Evolutionary conservation across 1,140 invertebrate species (phyloP), one percentile per base, ranked within the genome.

Genomic region (Carposina sasakii): DNA sequence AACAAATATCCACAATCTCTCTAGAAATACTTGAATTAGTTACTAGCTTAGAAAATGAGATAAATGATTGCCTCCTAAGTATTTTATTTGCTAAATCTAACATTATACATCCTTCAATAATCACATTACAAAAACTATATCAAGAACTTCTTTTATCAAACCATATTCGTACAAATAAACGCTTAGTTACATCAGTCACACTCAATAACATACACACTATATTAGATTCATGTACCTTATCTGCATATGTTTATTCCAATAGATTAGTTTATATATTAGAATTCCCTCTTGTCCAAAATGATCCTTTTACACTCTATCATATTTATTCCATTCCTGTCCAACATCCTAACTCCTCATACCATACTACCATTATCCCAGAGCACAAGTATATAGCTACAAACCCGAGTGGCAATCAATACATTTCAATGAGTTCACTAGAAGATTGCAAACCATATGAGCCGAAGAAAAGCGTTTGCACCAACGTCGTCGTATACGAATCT

Each of bases 21-120:
- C 2, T 59, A 2, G 21, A 50, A 52, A 56, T 68, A 21, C 39
- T 49, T 12, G 43, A 56, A 37, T 40, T 46, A 15, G 57, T 52
- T 24, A 52, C 33, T 21, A 58, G 45, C 45, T 39, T 67, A 31
- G 60, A 53, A 43, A 53, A 64, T 15, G 60, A 74, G 31, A 62
- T 60, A 21, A 47, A 64, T 36, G 57, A 66, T 40, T 41, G 42
- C 28, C 48, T 74, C 2, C 19, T 51, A 1, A 57, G 64, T 28
- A 69, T 72, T 10, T 42, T 70, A 33, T 64, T 71, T 28, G 56
- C 48, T 0, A 71, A 65, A 59, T 49, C 64, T 6, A 57, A 57
- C 17, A 65, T 52, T 1, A 53, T 76, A 13, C 61, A 69, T 33
- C 71, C 61, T 1, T 63, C 57, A 19, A 59, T 74, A 10, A 63